Evolutionary conservation across 2,797 vertebrate genomes (phyloP).

Genomic region (Holocentrus rufus): DNA sequence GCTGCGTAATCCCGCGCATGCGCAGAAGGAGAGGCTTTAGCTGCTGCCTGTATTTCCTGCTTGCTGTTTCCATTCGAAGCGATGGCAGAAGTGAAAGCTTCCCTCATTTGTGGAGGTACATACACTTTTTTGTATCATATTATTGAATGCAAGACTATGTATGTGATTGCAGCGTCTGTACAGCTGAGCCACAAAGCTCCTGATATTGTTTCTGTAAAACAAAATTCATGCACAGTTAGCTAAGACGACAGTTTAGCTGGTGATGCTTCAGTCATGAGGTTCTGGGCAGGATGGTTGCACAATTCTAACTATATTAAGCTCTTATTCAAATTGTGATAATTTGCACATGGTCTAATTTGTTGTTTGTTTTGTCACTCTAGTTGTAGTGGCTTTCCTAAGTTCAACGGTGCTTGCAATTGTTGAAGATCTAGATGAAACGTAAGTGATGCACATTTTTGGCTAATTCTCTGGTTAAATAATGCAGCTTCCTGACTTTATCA

Average conservation of each 20-base stretch:
- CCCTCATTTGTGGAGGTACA: conserved; percentile 75
- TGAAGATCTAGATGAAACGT: conserved; percentile 84
- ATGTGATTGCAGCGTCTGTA: not conserved
- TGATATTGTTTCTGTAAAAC: not conserved
- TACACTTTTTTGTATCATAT: conserved; percentile 17
- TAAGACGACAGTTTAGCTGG: conserved; percentile 58
- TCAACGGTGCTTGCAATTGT: conserved; percentile 76
- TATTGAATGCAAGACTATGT: fast-evolving
- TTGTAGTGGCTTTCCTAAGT: conserved; percentile 65
- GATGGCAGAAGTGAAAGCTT: conserved; percentile 77
- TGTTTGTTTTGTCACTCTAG: conserved; percentile 39
- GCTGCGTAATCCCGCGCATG: conserved; percentile 70
- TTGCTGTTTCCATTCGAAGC: conserved; percentile 70
- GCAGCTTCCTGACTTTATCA: conserved; percentile 36
- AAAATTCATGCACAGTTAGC: conserved; percentile 56
- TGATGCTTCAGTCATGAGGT: conserved; percentile 74
- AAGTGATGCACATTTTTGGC: conserved; percentile 65
- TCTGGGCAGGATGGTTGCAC: conserved; percentile 24
- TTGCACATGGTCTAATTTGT: not conserved
- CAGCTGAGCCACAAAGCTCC: not conserved
- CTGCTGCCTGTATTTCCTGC: conserved; percentile 74
- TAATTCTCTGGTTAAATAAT: not conserved
- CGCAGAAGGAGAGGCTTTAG: conserved; percentile 38
- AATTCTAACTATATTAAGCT: not conserved
- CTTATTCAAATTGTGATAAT: not conserved